Percentiles rank a stretch among this genome's conserved stretches.
phyloP scores from a whole-genome alignment of 2,888 invertebrate species.

The Chalcis sispes region DNA sequence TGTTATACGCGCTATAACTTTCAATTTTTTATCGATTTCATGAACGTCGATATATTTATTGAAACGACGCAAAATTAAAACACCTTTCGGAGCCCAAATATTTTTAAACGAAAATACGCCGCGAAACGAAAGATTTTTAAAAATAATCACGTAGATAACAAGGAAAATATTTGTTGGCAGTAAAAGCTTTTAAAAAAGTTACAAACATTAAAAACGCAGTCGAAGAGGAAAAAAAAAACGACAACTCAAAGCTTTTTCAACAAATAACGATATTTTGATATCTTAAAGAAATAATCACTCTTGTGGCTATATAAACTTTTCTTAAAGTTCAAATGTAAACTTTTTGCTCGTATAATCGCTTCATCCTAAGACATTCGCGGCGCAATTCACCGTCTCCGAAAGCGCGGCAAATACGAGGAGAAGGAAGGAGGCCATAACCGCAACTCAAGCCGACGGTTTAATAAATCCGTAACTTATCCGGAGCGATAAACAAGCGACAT shows the following conservation, averaged over 20 bases:
- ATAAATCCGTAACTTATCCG: constrained; percentile 57
- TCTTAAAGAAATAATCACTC: too few relatives aligned
- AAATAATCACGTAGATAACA: not conserved
- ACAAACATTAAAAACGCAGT: not conserved
- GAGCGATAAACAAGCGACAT: constrained; percentile 52
- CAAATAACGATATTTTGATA: too few relatives aligned
- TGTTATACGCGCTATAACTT: too few relatives aligned
- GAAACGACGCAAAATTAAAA: too few relatives aligned
- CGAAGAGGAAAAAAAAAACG: not conserved
- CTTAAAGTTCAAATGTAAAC: not conserved
- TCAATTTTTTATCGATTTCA: too few relatives aligned
- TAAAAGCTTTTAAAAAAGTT: not conserved
- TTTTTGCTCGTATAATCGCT: constrained; percentile 53
- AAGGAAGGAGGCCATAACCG: constrained; percentile 27
- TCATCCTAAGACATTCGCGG: constrained; percentile 48
- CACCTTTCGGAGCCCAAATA: too few relatives aligned
- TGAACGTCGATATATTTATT: too few relatives aligned
- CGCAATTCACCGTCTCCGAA: constrained; percentile 1
- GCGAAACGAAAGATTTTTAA: not conserved
- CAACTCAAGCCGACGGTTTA: constrained; percentile 44
- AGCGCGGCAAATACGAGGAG: constrained; percentile 9
- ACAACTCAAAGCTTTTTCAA: too few relatives aligned
- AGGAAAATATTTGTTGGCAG: constrained; percentile 8
- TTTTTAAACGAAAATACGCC: too few relatives aligned
- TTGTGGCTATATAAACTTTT: too few relatives aligned